Percentiles rank a stretch among this genome's conserved stretches.
These are phyloP conservation scores for Drosophila guanche DNA, from an alignment of 1,140 invertebrate species.

Conservation along the genomic window DNA sequence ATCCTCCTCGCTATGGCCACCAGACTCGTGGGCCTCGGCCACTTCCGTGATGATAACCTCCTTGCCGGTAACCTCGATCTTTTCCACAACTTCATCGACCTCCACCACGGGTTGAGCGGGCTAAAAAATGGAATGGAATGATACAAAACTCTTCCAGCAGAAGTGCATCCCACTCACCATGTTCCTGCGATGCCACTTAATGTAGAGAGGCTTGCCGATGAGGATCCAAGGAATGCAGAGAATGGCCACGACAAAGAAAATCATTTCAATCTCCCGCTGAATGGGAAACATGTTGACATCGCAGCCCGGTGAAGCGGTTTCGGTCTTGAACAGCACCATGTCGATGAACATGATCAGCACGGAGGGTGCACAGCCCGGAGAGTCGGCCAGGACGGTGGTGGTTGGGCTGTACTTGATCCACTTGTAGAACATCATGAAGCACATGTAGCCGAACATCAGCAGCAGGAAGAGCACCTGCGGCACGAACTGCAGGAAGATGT, in stretches of 20 bases:
- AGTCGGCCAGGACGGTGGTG: constrained; percentile 83
- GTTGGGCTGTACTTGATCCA: constrained; percentile 91
- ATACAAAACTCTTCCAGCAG: neutral
- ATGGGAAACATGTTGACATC: constrained; percentile 88
- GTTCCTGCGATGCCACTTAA: constrained; percentile 78
- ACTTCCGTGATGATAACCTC: constrained; percentile 65
- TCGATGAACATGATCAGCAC: constrained; percentile 96
- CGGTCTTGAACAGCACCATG: constrained; percentile 91
- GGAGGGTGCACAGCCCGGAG: constrained; percentile 91
- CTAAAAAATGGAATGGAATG: neutral
- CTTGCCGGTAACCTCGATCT: constrained; percentile 65
- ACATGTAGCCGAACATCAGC: constrained; percentile 96
- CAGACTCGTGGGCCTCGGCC: constrained; percentile 50
- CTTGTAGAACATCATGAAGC: constrained; percentile 95
- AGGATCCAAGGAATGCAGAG: constrained; percentile 96
- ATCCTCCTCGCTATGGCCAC: constrained; percentile 84
- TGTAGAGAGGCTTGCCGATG: constrained; percentile 93
- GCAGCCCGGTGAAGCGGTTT: constrained; percentile 85
- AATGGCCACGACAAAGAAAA: constrained; percentile 90
- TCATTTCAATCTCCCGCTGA: constrained; percentile 89
- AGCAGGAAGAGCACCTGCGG: constrained; percentile 96
- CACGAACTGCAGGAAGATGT: constrained; percentile 95
- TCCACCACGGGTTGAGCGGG: constrained; percentile 20
- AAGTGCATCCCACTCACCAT: constrained; percentile 10
- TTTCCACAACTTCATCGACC: constrained; percentile 64